Evolutionary conservation across 2,888 invertebrate species (phyloP), one percentile per base, ranked within the genome.

Genomic region (Alitta virens): DNA sequence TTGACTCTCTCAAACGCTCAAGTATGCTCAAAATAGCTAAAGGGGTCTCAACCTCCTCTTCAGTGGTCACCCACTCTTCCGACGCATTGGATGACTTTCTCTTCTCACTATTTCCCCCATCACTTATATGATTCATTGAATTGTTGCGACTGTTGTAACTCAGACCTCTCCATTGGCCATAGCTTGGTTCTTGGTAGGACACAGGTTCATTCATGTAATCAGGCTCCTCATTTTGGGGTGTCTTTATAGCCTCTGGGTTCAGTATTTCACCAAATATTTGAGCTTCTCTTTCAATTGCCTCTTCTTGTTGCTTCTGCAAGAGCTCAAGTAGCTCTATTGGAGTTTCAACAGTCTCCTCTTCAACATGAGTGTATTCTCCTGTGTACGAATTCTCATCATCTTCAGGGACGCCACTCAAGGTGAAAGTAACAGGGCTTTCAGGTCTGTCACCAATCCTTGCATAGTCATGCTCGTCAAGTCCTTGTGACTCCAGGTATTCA

Each of bases 31-130:
- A 26, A 25, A 61, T 61, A n/a, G 61, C 40, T 40, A 43, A 38
- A 5, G 61, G 61, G 16, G 61, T 61, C 51, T 61, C 61, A 12
- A 59, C 59, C 24, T 49, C 59, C 18, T 51, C 59, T 24, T 69
- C 69, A 1, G 51, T 54, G 2, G 58, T 65, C 23, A 63, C 64
- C 68, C 68, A 68, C 33, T 60, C 68, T 26, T 68, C 64, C 2
- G 24, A 38, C 1, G 21, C n/a, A n/a, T 43, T 63, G 18, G 59
- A 53, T 23, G 27, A 26, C 21, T 66, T 62, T 42, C 49, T 51
- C n/a, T 59, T 49, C 7, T 60, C 57, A n/a, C 21, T 56, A 18
- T 3, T n/a, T 46, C 7, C 21, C n/a, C 46, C 46, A 12, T 46
- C 46, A 7, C 18, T 18, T 9, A 21, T 18, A 5, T n/a, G 21